Percentiles rank a stretch among this genome's conserved stretches.
These are phyloP conservation scores for Tribolium castaneum DNA, from an alignment of 1,140 invertebrate genomes.

Conservation along the genomic window DNA sequence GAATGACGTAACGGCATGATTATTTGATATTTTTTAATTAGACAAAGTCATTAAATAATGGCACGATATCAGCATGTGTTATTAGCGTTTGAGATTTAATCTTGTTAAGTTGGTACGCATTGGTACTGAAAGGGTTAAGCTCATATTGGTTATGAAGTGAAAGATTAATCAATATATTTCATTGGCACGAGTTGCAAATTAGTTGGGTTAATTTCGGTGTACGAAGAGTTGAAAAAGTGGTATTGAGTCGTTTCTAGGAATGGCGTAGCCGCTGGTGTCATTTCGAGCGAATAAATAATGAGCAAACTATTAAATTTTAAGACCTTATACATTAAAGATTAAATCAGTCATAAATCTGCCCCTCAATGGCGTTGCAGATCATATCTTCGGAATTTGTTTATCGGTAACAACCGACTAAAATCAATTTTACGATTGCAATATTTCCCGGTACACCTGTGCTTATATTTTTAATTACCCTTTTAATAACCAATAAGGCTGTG, in stretches of 20 bases:
- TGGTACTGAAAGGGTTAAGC: constrained; percentile 52
- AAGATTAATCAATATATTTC: constrained; percentile 54
- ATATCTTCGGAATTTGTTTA: constrained; percentile 59
- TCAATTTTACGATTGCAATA: constrained; percentile 56
- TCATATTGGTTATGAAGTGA: constrained; percentile 51
- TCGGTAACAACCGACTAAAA: constrained; percentile 54
- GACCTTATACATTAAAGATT: constrained; percentile 58
- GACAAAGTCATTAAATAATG: constrained; percentile 45
- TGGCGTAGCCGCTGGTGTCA: constrained; percentile 3
- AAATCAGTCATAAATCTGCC: constrained; percentile 56
- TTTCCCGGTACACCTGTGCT: constrained; percentile 57
- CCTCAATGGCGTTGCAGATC: constrained; percentile 55
- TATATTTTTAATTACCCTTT: constrained; percentile 58
- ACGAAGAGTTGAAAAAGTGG: neutral
- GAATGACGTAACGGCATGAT: constrained; percentile 12
- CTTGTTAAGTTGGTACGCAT: constrained; percentile 53
- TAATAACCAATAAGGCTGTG: constrained; percentile 52
- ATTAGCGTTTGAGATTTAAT: constrained; percentile 54
- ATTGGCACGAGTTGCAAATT: constrained; percentile 51
- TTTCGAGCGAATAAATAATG: constrained; percentile 51
- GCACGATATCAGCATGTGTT: constrained; percentile 51
- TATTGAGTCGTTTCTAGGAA: constrained; percentile 14
- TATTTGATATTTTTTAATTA: constrained; percentile 42
- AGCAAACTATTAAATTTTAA: constrained; percentile 59
- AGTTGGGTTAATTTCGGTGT: neutral